These are phyloP conservation scores for Lacerta bilineata DNA, from an alignment of 2,797 vertebrate genomes.

Conservation along the genomic window DNA sequence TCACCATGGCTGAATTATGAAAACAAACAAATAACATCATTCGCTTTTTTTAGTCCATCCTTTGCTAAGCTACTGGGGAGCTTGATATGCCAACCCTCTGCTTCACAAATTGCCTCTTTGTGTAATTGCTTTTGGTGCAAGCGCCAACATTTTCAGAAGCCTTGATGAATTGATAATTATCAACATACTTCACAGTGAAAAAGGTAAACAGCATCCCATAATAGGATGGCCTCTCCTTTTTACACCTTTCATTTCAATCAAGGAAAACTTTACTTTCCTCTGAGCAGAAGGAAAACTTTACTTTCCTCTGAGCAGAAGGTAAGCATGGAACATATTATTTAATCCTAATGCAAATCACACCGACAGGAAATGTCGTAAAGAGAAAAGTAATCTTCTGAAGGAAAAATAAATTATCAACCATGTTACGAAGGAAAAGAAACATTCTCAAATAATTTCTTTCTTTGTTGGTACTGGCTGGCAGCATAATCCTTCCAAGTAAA, in stretches of 20 bases:
- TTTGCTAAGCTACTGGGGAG: not conserved
- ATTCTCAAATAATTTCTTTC: slow-evolving; percentile 84
- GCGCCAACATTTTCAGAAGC: slow-evolving; percentile 61
- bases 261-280: slow-evolving; percentile 68
- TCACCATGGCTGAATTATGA: too few relatives aligned
- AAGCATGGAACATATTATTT: slow-evolving; percentile 83
- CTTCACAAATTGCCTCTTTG: slow-evolving; percentile 57
- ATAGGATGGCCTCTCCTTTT: slow-evolving; percentile 65
- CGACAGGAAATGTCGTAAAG: slow-evolving; percentile 85
- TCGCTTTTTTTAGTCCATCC: too few relatives aligned
- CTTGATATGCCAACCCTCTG: slow-evolving; percentile 51
- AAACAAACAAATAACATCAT: too few relatives aligned
- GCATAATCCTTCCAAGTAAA: slow-evolving; percentile 85
- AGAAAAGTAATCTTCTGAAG: slow-evolving; percentile 87
- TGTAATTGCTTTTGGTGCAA: slow-evolving; percentile 69
- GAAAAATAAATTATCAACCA: slow-evolving; percentile 88
- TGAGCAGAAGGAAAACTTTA: slow-evolving; percentile 64
- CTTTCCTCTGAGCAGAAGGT: slow-evolving; percentile 60
- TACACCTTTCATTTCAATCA: slow-evolving; percentile 64
- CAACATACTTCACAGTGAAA: slow-evolving; percentile 25
- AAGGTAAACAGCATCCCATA: slow-evolving; percentile 54
- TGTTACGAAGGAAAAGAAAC: slow-evolving; percentile 86
- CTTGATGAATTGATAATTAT: slow-evolving; percentile 65
- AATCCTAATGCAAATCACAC: slow-evolving; percentile 83
- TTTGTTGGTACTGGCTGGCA: slow-evolving; percentile 87